Evolutionary conservation across 2,888 invertebrate genomes (phyloP), one percentile per base, ranked within the genome.

Genomic region (Aleiodes testaceus): DNA sequence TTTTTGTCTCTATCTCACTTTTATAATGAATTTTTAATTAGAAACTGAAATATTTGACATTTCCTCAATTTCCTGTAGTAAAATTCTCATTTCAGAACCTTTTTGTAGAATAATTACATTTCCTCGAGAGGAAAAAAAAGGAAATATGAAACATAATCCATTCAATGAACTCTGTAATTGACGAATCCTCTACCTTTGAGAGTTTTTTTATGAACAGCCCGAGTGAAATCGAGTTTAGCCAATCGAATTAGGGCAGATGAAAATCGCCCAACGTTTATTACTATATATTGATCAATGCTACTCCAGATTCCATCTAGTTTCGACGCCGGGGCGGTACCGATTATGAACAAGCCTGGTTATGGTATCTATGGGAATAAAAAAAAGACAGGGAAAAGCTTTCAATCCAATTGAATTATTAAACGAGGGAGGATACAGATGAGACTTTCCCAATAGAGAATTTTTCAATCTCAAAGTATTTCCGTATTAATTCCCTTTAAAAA

Each of bases 301-400:
- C 61, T 61, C 49, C 22, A 63, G 50, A 69, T 69, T 36, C 52
- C 69, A 63, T 69, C 63, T 18, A 42, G 61, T 49, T 59, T 59
- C 59, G 59, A 59, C 69, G 50, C 42, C 59, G 50, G 69, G 63
- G 63, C 26, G 63, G 36, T 36, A 49, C 36, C 12, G 12, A 22
- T n/a, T 36, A 36, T 63, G 36, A 26, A 61, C 47, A 50, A 22
- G 18, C 22, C 26, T 22, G 47, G 44, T 47, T n/a, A 42, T 50
- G 66, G 52, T 30, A 42, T 42, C 26, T 26, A 36, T 12, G 22
- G 14, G 18, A 12, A 2, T 26, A 26, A 26, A 26, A 26, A 26
- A 36, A 14, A 61, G 9, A 42, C 11, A 47, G 26, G 42, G 53
- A 42, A 66, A 20, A 42, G 52, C 16, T 36, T 52, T 66, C 42